Base-by-base conservation (phyloP, 2,797 vertebrate genomes). In the Perodicticus potto region DNA sequence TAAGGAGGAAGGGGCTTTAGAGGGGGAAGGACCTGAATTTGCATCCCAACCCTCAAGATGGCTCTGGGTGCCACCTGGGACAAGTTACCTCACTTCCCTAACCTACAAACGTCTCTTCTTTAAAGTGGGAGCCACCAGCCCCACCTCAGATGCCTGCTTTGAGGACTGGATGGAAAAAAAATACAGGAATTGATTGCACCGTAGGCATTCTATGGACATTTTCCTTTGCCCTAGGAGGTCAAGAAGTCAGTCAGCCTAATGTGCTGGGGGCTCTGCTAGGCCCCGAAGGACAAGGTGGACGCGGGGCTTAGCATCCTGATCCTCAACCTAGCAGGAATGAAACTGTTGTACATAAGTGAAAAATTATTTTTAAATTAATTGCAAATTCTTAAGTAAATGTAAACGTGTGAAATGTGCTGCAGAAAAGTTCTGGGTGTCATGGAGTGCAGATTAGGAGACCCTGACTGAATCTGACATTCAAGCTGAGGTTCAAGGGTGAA, bases 181-280 rank as follows among this genome's bases (percentile, higher is more conserved):
- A 4, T 5, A 12, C 0, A 14, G 78, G 20, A 40, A 43, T 12
- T 0, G 2, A 25, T 7, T 5, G 4, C 67, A 7, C 0, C 4
- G 61, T 8, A 34, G 74, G 14, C 25, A 0, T 13, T 55, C 34
- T 3, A 0, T 9, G 3, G 34, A 59, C 17, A 69, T 20, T 16
- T 59, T 19, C 40, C 49, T 87, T 49, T 63, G 69, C 67, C 40
- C 49, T 4, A 9, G 43, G 6, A 70, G 55, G 37, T 25, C 25
- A 53, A 45, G 0, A 3, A 2, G n/a, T 22, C 37, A 61, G 67
- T 67, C 70, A 45, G 14, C 37, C 17, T 37, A 37, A 8, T 22
- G 32, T 43, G 37, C 37, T 2, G 8, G 63, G 59, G 78, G 4
- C 82, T 76, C 59, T 85, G 17, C 65, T 7, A 17, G 61, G 69